phyloP scores from a whole-genome alignment of 2,888 invertebrate genomes.

The Drosophila suboccidentalis region DNA sequence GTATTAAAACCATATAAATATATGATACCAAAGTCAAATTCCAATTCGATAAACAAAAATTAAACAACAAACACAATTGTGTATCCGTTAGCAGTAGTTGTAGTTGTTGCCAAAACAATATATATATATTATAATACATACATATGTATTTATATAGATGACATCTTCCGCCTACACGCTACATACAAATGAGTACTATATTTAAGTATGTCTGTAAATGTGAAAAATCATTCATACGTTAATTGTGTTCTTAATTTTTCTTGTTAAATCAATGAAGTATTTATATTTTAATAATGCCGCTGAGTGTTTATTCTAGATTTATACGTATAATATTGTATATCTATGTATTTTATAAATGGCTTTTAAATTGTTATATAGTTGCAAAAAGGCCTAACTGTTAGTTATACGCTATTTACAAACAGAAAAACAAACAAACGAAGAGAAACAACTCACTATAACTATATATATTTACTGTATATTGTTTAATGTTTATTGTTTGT shows the following conservation, averaged over 20 bases:
- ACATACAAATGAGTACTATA: slow-evolving; percentile 29
- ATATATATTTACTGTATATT: slow-evolving; percentile 29
- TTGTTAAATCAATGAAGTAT: slow-evolving; percentile 62
- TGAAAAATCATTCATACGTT: slow-evolving; percentile 14
- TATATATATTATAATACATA: slow-evolving; percentile 11
- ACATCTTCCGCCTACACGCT: slow-evolving; percentile 48
- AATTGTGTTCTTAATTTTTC: slow-evolving; percentile 48
- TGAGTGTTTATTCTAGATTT: slow-evolving; percentile 42
- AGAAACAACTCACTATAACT: slow-evolving; percentile 38
- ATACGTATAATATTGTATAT: slow-evolving; percentile 23
- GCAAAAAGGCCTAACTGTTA: slow-evolving; percentile 50
- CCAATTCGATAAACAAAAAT: slow-evolving; percentile 40
- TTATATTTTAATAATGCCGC: slow-evolving; percentile 61
- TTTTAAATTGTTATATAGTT: slow-evolving; percentile 71
- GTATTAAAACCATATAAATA: slow-evolving; percentile 64
- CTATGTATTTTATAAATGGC: slow-evolving; percentile 65
- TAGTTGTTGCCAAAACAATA: slow-evolving; percentile 68
- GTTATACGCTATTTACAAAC: slow-evolving; percentile 49
- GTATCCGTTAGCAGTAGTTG: slow-evolving; percentile 49
- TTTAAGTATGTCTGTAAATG: slow-evolving; percentile 32
- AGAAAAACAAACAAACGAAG: slow-evolving; percentile 23
- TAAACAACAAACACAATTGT: slow-evolving; percentile 22
- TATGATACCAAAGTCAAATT: slow-evolving; percentile 72
- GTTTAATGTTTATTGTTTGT: slow-evolving; percentile 47
- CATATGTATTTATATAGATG: slow-evolving; percentile 23